phyloP scores from a whole-genome alignment of 2,113 vertebrate species.

The Tyrannus savana region DNA sequence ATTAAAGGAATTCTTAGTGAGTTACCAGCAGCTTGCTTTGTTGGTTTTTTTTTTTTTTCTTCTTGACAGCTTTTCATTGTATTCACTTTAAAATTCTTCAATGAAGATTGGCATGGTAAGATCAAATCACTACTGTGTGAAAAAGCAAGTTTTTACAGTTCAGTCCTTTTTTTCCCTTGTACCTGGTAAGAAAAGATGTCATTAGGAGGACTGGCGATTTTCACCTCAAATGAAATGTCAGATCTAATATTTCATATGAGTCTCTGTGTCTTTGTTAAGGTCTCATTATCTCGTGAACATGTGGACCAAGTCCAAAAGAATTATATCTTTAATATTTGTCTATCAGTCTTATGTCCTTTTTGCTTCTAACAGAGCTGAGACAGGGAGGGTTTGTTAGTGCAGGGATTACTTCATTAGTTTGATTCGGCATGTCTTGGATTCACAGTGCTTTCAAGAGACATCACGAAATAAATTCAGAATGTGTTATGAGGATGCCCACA shows the following conservation, averaged over 20 bases:
- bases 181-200: conserved; percentile 45
- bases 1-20: not conserved
- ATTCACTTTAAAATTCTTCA: not conserved
- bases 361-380: not conserved
- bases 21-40: not conserved
- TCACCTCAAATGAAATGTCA: conserved; percentile 58
- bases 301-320: conserved; percentile 38
- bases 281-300: conserved; percentile 52
- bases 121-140: not conserved
- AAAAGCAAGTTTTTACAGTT: not conserved
- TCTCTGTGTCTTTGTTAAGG: conserved; percentile 46
- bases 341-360: not conserved
- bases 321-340: conserved; percentile 50
- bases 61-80: not conserved
- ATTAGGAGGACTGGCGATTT: conserved; percentile 35
- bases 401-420: conserved; percentile 78
- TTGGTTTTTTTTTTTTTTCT: not conserved
- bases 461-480: conserved; percentile 67
- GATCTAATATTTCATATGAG: conserved; percentile 8
- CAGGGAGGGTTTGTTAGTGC: conserved; percentile 64
- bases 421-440: conserved; percentile 77
- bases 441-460: conserved; percentile 70
- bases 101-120: not conserved
- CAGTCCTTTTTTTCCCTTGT: not conserved
- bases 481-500: conserved; percentile 72